Base-by-base conservation (phyloP, 1,140 invertebrate species). In the Thalassaphorura encarpata region DNA sequence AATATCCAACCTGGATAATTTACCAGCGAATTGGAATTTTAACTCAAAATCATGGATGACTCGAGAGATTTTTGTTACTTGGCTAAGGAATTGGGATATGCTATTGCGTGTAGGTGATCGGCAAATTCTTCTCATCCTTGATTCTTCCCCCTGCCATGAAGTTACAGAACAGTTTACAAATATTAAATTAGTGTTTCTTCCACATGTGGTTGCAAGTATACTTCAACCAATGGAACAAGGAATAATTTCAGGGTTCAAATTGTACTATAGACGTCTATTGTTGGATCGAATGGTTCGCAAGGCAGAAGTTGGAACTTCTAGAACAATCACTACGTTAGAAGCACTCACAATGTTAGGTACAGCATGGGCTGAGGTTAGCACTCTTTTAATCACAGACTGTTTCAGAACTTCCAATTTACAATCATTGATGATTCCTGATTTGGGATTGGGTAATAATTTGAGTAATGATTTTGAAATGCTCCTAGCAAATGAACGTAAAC, bases 141-240 rank as follows among this genome's bases (percentile, higher is more conserved):
- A 52, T 41, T 52, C 52, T 39, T 51, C 26, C 28, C n/a, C 48
- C 3, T 18, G 27, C 2, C 55, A 57, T 50, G 19, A 3, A n/a
- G 28, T 8, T 6, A 13, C 16, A 19, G 4, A 23, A 4, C 16
- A 39, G 24, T 15, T 57, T 4, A 29, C 18, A 36, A 52, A 45
- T 23, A 57, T 57, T 36, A 31, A 33, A 21, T 3, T 57, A 6
- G 24, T 42, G 31, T 57, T 52, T 24, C 39, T 57, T 23, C 55
- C 55, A 6, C n/a, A n/a, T n/a, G n/a, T n/a, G 31, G 29, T 18
- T 33, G 39, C 26, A 18, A 6, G 19, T 8, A 6, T 26, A n/a
- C 26, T 57, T 3, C 55, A 57, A 36, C 48, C 49, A 21, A 23
- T 42, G 16, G 55, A 57, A n/a, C 39, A 51, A 16, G 55, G 55